Base-by-base conservation (phyloP, 2,888 invertebrate species). In the Temnothorax rugatulus region DNA sequence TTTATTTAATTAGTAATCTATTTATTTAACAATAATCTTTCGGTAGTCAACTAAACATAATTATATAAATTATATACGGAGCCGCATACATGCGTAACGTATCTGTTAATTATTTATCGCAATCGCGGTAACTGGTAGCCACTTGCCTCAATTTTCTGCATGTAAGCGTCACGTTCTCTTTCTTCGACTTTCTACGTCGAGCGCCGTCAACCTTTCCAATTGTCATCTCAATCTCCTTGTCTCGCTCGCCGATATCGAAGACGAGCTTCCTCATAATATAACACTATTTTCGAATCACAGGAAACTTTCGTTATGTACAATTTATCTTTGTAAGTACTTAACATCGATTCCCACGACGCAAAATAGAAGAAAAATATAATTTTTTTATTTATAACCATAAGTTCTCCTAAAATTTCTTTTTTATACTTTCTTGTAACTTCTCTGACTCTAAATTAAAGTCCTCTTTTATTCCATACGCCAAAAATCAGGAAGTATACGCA, bases 141-240 rank as follows among this genome's bases (percentile, higher is more conserved):
- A 25, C 63, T 47, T 59, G 73, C 73, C 21, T 69, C 84, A 82
- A 84, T 89, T 89, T 89, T 89, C 89, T 86, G 82, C 86, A 61
- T 71, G 74, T 73, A 66, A 75, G 38, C 86, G 89, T 86, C 89
- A 88, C 89, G 87, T 89, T 90, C 90, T 87, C 84, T 86, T 87
- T 90, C 86, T 79, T 86, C 86, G 81, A 82, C 89, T 89, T 89
- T 89, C 89, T 88, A 88, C 69, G n/a, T 71, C 59, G 77, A 83
- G 61, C 88, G 50, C 50, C 68, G 50, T 76, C 83, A 54, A 61
- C 76, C 76, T 83, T 83, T 81, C 61, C 79, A 75, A 61, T 44
- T 75, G 64, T 82, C 79, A 73, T 81, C 73, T 71, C 84, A 13
- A 82, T 82, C 82, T 52, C 52, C 47, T 68, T 79, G 64, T 44